Conservation (phyloP, 2,888 invertebrate genomes). For the Nebria salina region DNA sequence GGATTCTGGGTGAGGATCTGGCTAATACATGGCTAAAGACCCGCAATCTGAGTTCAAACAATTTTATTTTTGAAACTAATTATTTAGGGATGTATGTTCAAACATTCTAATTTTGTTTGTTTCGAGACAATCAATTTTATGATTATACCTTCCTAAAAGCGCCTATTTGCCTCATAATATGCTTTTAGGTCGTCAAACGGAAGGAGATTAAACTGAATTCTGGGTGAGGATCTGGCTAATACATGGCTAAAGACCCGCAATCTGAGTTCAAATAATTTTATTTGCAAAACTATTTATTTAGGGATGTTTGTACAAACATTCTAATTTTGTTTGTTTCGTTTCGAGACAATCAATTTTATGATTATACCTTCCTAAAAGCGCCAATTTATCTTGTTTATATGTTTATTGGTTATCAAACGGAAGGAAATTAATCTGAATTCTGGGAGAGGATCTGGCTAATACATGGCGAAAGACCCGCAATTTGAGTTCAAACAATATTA, state of each 20-base stretch:
- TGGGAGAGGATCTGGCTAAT: slow-evolving; percentile 25
- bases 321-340: too few species aligned
- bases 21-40: slow-evolving; percentile 6
- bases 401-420: slow-evolving; percentile 18
- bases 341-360: too few species aligned
- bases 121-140: too few species aligned
- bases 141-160: slow-evolving; percentile 27
- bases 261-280: slow-evolving; percentile 24
- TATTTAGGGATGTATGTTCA: too few species aligned
- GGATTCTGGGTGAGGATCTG: slow-evolving; percentile 27
- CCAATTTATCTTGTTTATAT: slow-evolving; percentile 8
- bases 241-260: background rate
- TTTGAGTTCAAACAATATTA: slow-evolving; percentile 23
- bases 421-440: slow-evolving; percentile 21
- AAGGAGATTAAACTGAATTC: slow-evolving; percentile 22
- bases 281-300: too few species aligned
- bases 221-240: slow-evolving; percentile 26
- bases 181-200: slow-evolving; percentile 20
- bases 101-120: too few species aligned
- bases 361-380: slow-evolving; percentile 29
- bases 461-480: slow-evolving; percentile 8
- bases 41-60: slow-evolving; percentile 31
- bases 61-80: background rate
- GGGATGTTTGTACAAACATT: too few species aligned
- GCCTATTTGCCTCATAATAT: slow-evolving; percentile 5